Conservation (phyloP, 1,140 invertebrate species). For the Diabrotica virgifera region DNA sequence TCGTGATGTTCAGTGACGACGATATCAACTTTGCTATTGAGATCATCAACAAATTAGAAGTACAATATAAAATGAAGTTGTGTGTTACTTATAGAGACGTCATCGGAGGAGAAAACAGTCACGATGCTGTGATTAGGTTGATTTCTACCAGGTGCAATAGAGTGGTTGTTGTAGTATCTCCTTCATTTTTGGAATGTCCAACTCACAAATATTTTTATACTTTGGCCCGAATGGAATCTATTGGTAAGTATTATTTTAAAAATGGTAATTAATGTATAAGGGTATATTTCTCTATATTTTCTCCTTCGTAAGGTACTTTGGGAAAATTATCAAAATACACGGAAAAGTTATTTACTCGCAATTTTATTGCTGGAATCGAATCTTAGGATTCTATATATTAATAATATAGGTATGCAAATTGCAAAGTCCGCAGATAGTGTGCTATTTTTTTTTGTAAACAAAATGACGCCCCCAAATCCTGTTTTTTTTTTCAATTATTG, state of each 20-base stretch:
- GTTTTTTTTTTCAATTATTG: no score
- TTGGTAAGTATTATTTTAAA: conserved; percentile 54
- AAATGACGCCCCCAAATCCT: no score
- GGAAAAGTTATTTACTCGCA: no score
- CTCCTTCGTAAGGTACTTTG: no score
- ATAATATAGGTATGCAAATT: no score
- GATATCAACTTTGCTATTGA: conserved; percentile 62
- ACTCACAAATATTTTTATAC: conserved; percentile 69
- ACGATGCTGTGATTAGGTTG: conserved; percentile 67
- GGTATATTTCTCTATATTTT: no score
- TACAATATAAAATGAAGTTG: conserved; percentile 59
- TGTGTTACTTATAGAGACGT: conserved; percentile 68
- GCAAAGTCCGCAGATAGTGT: no score
- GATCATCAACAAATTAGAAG: conserved; percentile 62
- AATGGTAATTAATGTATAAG: conserved; percentile 19
- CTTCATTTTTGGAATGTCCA: conserved; percentile 65
- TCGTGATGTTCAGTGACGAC: conserved; percentile 67
- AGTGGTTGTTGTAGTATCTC: conserved; percentile 69
- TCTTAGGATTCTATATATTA: no score
- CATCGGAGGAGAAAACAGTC: conserved; percentile 62
- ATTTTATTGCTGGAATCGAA: no score
- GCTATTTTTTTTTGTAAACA: no score
- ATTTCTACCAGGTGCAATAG: conserved; percentile 71
- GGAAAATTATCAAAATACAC: no score
- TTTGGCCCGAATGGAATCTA: conserved; percentile 69